These are phyloP conservation scores for Adelosebastes latens DNA, from an alignment of 2,797 vertebrate species.

Conservation along the genomic window DNA sequence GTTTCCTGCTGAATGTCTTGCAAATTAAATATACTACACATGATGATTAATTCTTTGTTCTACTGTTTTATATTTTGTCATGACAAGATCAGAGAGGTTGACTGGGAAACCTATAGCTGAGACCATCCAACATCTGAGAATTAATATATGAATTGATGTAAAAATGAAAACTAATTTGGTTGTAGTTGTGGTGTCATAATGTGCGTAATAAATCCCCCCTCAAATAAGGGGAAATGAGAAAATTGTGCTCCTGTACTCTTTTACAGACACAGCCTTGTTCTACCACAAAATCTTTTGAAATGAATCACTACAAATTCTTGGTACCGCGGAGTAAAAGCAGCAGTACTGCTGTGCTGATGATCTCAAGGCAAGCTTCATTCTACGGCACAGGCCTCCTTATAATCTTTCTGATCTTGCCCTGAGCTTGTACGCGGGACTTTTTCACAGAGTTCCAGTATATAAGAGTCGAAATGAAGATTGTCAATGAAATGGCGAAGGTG, in stretches of 20 bases:
- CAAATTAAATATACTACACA: background rate
- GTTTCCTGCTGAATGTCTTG: background rate
- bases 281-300: conserved; percentile 50
- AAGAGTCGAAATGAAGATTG: conserved; percentile 89
- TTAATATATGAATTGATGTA: background rate
- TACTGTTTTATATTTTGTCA: conserved; percentile 36
- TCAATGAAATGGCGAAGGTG: conserved; percentile 87
- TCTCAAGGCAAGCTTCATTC: conserved; percentile 69
- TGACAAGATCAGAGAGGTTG: conserved; percentile 86
- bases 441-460: conserved; percentile 93
- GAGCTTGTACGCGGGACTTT: conserved; percentile 88
- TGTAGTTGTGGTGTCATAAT: background rate
- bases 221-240: background rate
- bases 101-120: conserved; percentile 55
- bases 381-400: conserved; percentile 82
- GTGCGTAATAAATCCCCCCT: background rate
- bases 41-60: background rate
- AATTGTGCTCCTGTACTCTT: conserved; percentile 89
- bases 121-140: conserved; percentile 56
- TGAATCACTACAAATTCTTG: conserved; percentile 39
- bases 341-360: conserved; percentile 54
- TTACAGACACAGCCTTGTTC: conserved; percentile 87
- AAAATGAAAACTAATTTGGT: background rate
- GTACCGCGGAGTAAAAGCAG: conserved; percentile 34
- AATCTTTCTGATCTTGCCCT: conserved; percentile 95